A percentile compares a stretch with the other conserved stretches of the same genome.
phyloP scores from a whole-genome alignment of 1,140 invertebrate species.

The Samia ricini region DNA sequence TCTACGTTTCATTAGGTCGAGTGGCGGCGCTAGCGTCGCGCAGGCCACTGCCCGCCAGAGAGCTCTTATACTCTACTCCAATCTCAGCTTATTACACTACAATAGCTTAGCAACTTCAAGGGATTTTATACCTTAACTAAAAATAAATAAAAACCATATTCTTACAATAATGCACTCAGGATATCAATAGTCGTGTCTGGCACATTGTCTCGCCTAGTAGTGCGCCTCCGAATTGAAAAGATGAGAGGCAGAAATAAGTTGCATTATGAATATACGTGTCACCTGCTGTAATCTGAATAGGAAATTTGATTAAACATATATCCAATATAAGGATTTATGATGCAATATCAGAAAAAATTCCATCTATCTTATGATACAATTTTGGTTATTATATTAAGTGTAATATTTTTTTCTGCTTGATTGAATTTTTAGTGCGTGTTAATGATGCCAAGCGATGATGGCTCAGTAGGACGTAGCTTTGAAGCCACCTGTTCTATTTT shows the following conservation, averaged over 20 bases:
- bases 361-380: no score
- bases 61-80: conserved; percentile 37
- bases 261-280: neutral
- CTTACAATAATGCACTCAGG: neutral
- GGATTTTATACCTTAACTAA: neutral
- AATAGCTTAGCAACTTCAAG: neutral
- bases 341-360: neutral
- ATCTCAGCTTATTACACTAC: conserved; percentile 39
- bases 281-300: neutral
- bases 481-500: no score
- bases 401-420: no score
- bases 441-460: no score
- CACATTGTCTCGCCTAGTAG: conserved; percentile 26
- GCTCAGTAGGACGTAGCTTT: no score
- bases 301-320: neutral
- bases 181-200: conserved; percentile 28
- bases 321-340: neutral
- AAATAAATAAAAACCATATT: conserved; percentile 28
- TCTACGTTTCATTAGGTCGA: conserved; percentile 26
- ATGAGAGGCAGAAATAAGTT: conserved; percentile 23
- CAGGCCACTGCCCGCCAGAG: conserved; percentile 39
- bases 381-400: no score
- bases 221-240: conserved; percentile 25
- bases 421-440: no score
- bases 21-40: conserved; percentile 28